Evolutionary conservation across 1,140 invertebrate genomes (phyloP).

Genomic region (Cherax quadricarinatus): DNA sequence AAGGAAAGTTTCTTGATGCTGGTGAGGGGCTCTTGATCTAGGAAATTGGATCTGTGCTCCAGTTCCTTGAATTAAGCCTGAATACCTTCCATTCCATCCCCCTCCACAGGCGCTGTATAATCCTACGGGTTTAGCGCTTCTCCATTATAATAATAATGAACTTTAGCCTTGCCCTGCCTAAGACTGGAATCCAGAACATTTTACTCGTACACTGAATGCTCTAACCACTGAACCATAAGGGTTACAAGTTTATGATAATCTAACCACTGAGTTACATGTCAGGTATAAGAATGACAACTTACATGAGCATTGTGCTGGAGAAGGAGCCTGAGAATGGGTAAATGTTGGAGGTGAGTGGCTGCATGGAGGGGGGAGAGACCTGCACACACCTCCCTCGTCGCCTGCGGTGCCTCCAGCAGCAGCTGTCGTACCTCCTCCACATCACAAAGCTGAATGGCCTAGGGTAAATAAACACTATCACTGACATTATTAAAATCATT

Average conservation of each 20-base stretch:
- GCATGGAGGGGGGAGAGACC: constrained; percentile 16
- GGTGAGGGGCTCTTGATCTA: no score
- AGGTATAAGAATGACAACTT: neutral
- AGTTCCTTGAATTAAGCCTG: no score
- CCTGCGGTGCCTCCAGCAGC: neutral
- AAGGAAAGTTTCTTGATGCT: no score
- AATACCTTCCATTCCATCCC: no score
- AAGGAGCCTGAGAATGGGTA: constrained; percentile 13
- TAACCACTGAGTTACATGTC: neutral
- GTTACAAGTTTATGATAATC: neutral
- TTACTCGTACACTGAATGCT: neutral
- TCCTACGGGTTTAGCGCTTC: no score
- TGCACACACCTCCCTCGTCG: neutral
- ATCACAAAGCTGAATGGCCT: constrained; percentile 9
- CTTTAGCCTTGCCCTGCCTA: neutral
- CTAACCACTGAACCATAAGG: neutral
- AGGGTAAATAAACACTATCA: neutral
- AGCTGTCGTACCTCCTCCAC: constrained; percentile 3
- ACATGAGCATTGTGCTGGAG: neutral
- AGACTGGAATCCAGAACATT: neutral
- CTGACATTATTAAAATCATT: no score
- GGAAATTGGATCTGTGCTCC: no score
- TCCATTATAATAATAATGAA: neutral
- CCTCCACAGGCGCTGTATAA: no score
- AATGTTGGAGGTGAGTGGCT: constrained; percentile 5